Percentiles rank a stretch among this genome's conserved stretches.
These are phyloP conservation scores for Enhydra lutris DNA, from an alignment of 2,113 vertebrate genomes.

Conservation along the genomic window DNA sequence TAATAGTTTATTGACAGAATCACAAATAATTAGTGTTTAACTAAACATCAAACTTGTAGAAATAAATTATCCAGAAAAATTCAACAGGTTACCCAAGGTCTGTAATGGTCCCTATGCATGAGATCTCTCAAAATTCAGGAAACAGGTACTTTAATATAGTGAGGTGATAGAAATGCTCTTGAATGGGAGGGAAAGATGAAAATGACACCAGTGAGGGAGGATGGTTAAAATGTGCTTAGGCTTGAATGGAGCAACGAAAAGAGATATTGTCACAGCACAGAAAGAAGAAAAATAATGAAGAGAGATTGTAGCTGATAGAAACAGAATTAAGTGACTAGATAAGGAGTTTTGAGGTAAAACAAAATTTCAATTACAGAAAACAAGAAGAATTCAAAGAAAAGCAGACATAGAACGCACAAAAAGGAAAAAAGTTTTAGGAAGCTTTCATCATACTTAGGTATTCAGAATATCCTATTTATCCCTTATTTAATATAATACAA, in stretches of 20 bases:
- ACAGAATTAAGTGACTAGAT: not conserved
- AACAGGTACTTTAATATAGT: not conserved
- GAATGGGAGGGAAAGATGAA: not conserved
- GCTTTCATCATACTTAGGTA: not conserved
- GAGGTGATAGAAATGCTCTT: not conserved
- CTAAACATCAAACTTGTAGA: not conserved
- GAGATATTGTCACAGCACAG: not conserved
- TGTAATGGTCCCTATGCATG: not conserved
- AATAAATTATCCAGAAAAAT: not conserved
- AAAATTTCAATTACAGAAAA: not conserved
- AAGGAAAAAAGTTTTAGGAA: not conserved
- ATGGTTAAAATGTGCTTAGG: not conserved
- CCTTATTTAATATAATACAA: not conserved
- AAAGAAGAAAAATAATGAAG: constrained; percentile 11
- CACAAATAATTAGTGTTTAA: not conserved
- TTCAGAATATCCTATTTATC: not conserved
- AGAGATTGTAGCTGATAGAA: not conserved
- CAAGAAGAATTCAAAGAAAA: not conserved
- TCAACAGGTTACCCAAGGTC: not conserved
- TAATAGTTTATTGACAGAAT: not conserved
- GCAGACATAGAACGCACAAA: not conserved
- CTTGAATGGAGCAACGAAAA: not conserved
- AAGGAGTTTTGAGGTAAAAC: not conserved
- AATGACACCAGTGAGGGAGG: not conserved
- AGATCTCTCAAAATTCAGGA: not conserved